These are phyloP conservation scores for Cataglyphis livida DNA, from an alignment of 2,888 invertebrate genomes.

Conservation along the genomic window DNA sequence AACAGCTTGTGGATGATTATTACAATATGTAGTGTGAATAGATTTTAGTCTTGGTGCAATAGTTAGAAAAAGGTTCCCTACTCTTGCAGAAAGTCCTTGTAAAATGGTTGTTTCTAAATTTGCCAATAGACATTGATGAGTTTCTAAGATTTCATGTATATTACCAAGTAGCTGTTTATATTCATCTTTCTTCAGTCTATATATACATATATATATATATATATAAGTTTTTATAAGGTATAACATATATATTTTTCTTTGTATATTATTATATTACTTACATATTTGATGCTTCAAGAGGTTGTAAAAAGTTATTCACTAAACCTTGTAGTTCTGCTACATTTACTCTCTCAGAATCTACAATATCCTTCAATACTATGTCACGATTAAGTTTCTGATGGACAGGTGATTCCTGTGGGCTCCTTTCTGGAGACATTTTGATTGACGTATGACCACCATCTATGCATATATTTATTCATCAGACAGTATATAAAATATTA, in stretches of 20 bases:
- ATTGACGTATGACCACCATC: slow-evolving; percentile 88
- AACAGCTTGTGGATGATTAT: slow-evolving; percentile 97
- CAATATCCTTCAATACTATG: slow-evolving; percentile 95
- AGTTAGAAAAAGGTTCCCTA: slow-evolving; percentile 96
- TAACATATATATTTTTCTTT: slow-evolving; percentile 28
- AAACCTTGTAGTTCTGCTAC: slow-evolving; percentile 95
- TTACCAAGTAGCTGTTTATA: slow-evolving; percentile 95
- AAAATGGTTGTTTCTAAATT: slow-evolving; percentile 92
- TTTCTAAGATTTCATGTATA: slow-evolving; percentile 94
- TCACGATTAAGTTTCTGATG: slow-evolving; percentile 92
- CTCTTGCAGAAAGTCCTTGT: slow-evolving; percentile 92
- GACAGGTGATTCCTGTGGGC: slow-evolving; percentile 83
- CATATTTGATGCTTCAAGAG: slow-evolving; percentile 95
- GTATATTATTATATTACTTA: slow-evolving; percentile 87
- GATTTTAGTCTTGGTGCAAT: slow-evolving; percentile 93
- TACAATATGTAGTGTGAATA: slow-evolving; percentile 95
- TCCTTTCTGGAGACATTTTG: slow-evolving; percentile 90
- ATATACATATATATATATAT: slow-evolving; percentile 80
- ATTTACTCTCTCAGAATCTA: slow-evolving; percentile 97
- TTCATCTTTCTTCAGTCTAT: slow-evolving; percentile 93
- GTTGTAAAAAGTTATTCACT: slow-evolving; percentile 93
- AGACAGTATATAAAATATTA: not conserved
- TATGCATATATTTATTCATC: slow-evolving; percentile 70
- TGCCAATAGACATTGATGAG: slow-evolving; percentile 93
- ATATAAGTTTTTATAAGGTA: not conserved